Evolutionary conservation across 1,140 invertebrate genomes (phyloP).

Genomic region (Limonius californicus): DNA sequence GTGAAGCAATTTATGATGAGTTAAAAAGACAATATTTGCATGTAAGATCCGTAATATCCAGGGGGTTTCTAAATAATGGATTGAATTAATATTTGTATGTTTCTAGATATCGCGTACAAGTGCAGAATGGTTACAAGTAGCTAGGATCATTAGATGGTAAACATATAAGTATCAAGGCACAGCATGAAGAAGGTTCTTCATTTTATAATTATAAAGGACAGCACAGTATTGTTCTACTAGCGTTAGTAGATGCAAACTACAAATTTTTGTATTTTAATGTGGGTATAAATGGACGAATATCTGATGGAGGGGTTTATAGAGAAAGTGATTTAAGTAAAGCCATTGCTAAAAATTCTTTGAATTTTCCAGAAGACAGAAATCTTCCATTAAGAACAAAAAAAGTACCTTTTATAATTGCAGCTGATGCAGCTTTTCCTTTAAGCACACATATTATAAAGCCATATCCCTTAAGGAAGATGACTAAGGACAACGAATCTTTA

Average conservation of each 20-base stretch:
- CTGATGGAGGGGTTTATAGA: constrained; percentile 43
- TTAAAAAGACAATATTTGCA: constrained; percentile 10
- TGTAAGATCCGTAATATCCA: too few species aligned
- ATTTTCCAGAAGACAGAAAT: constrained; percentile 20
- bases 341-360: constrained; percentile 7
- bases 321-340: neutral
- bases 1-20: constrained; percentile 6
- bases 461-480: constrained; percentile 20
- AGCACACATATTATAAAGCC: constrained; percentile 29
- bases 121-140: too few species aligned
- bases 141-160: constrained; percentile 44
- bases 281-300: constrained; percentile 38
- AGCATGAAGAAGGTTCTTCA: neutral
- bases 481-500: neutral
- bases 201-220: neutral
- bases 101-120: neutral
- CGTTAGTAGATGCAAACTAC: constrained; percentile 41
- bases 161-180: constrained; percentile 40
- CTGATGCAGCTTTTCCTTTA: constrained; percentile 31
- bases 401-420: constrained; percentile 33
- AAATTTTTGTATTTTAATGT: constrained; percentile 38
- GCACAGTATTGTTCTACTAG: constrained; percentile 34
- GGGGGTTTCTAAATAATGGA: neutral
- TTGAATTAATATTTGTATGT: neutral
- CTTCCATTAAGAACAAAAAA: constrained; percentile 2